Evolutionary conservation across 92 coral and sea anemone species (phyloP).

Genomic region (Plumapathes pennacea): DNA sequence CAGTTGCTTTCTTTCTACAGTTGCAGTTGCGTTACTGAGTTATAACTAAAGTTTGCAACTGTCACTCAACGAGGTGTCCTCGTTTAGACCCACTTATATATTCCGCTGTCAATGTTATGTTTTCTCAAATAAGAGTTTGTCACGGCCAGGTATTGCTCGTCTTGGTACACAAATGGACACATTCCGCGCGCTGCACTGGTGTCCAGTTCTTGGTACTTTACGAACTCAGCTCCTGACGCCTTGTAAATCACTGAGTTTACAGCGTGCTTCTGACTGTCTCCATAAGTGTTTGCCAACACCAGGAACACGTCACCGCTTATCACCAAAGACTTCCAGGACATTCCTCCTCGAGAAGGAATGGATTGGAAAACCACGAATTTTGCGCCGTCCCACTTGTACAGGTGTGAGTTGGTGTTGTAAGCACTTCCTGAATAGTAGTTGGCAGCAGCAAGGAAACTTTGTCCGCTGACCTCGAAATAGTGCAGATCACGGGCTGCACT

Average conservation of each 20-base stretch:
- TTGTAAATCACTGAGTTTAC: conserved; percentile 36
- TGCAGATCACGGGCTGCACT: neutral
- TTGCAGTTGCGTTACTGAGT: no score
- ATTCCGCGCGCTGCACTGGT: conserved; percentile 28
- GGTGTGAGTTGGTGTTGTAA: conserved; percentile 7
- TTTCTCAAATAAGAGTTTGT: neutral
- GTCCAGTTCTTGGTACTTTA: conserved; percentile 31
- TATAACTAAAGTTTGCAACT: no score
- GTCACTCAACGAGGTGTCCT: no score
- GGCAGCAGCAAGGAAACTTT: conserved; percentile 6
- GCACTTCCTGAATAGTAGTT: conserved; percentile 6
- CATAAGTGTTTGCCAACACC: conserved; percentile 11
- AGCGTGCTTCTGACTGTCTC: neutral
- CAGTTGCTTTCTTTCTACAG: no score
- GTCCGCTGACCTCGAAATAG: conserved; percentile 15
- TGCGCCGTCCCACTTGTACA: conserved; percentile 10
- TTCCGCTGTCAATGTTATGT: conserved; percentile 4
- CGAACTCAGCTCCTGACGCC: conserved; percentile 45
- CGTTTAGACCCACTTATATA: conserved; percentile 13
- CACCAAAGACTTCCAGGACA: conserved; percentile 24
- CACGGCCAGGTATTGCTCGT: conserved; percentile 3
- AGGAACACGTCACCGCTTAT: conserved; percentile 32
- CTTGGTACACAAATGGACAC: conserved; percentile 47
- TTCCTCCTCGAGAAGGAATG: conserved; percentile 18
- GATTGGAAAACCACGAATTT: conserved; percentile 5